Conservation (phyloP, 1,140 invertebrate species). For the Papilio glaucus region DNA sequence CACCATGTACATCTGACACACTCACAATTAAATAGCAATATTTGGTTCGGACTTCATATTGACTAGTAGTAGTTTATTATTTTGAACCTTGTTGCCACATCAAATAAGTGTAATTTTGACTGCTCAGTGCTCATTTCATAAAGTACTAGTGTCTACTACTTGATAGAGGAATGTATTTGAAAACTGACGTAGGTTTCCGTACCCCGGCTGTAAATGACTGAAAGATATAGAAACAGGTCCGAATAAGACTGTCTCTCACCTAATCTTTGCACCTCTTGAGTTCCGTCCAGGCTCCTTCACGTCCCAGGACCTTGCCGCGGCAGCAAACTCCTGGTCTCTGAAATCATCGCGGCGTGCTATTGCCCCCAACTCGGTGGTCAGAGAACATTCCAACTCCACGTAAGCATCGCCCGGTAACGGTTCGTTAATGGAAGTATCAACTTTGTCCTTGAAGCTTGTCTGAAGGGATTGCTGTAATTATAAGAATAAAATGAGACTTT, state of each 20-base stretch:
- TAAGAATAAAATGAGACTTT: background rate
- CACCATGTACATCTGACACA: no score
- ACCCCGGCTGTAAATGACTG: no score
- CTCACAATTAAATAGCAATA: no score
- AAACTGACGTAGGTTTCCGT: no score
- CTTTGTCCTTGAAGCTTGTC: slow-evolving; percentile 44
- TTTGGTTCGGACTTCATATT: no score
- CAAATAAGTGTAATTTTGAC: no score
- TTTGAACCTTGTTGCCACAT: no score
- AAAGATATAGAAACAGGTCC: no score
- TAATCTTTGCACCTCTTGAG: slow-evolving; percentile 58
- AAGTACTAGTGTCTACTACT: no score
- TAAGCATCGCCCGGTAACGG: slow-evolving; percentile 65
- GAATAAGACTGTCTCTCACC: slow-evolving; percentile 48
- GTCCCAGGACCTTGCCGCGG: slow-evolving; percentile 56
- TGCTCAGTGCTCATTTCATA: no score
- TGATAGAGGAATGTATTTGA: no score
- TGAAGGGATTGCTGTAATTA: background rate
- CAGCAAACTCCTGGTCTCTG: slow-evolving; percentile 58
- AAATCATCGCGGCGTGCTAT: slow-evolving; percentile 58
- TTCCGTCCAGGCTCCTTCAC: slow-evolving; percentile 60
- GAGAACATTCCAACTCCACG: slow-evolving; percentile 63
- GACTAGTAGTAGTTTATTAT: no score
- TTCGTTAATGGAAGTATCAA: slow-evolving; percentile 35
- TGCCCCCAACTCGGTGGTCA: slow-evolving; percentile 47